These are phyloP conservation scores for Aphelenchoides avenae DNA, from an alignment of 1,140 invertebrate genomes.

Conservation along the genomic window DNA sequence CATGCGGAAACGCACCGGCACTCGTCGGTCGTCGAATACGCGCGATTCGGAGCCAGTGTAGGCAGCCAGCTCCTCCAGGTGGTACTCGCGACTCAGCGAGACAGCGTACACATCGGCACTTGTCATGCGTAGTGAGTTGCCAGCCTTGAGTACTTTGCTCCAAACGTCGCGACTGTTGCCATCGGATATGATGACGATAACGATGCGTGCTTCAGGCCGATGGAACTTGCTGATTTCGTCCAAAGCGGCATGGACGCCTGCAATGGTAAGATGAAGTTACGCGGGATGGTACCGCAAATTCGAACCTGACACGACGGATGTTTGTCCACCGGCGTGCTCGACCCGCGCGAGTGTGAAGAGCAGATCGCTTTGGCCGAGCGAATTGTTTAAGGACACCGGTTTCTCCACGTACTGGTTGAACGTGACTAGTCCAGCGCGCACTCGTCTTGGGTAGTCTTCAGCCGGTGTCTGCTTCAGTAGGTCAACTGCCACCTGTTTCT, in stretches of 20 bases:
- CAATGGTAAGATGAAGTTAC: no score
- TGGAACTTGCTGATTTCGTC: constrained; percentile 17
- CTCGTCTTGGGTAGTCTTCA: no score
- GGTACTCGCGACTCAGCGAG: constrained; percentile 35
- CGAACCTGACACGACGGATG: no score
- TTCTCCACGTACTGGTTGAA: no score
- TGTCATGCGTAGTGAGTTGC: constrained; percentile 21
- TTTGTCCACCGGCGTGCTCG: constrained; percentile 30
- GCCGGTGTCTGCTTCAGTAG: no score
- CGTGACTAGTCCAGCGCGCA: no score
- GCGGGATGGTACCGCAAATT: no score
- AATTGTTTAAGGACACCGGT: no score
- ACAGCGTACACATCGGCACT: constrained; percentile 45
- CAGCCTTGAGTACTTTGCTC: constrained; percentile 28
- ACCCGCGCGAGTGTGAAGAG: constrained; percentile 41
- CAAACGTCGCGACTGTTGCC: constrained; percentile 51
- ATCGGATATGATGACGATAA: constrained; percentile 46
- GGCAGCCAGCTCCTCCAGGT: constrained; percentile 40
- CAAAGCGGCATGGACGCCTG: constrained; percentile 23
- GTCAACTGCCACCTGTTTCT: no score
- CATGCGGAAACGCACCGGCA: no score
- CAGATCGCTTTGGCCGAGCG: no score
- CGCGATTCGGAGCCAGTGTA: constrained; percentile 32
- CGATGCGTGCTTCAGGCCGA: constrained; percentile 22
- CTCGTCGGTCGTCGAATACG: constrained; percentile 35